A percentile compares a stretch with the other conserved stretches of the same genome.
Conservation (phyloP, 2,888 invertebrate genomes). For the Oscheius sp. region DNA sequence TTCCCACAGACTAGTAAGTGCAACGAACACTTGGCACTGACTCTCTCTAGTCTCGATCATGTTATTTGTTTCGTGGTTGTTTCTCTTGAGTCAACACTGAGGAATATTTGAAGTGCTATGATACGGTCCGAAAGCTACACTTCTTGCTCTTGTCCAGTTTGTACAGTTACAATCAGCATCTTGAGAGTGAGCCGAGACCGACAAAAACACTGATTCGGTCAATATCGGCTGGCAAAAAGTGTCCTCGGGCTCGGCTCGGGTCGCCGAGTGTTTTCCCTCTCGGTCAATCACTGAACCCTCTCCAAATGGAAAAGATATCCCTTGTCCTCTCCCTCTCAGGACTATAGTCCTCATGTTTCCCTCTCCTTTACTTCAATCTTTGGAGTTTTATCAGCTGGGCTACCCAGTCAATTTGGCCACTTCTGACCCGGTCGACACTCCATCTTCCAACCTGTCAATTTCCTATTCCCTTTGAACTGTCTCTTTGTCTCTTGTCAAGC, state of each 20-base stretch:
- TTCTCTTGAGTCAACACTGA: conserved; percentile 18
- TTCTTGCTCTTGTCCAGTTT: background rate
- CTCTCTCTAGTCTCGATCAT: too few species aligned
- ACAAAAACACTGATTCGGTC: conserved; percentile 18
- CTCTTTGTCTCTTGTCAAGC: background rate
- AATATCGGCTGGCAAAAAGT: conserved; percentile 14
- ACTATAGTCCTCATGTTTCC: background rate
- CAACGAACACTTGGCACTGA: too few species aligned
- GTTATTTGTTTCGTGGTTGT: conserved; percentile 34
- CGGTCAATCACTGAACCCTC: conserved; percentile 27
- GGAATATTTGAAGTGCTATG: conserved; percentile 19
- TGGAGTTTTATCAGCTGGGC: too few species aligned
- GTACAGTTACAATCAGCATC: background rate
- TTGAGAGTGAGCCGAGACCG: background rate
- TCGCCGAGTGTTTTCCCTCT: conserved; percentile 11
- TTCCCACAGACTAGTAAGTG: too few species aligned
- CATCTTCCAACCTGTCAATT: background rate
- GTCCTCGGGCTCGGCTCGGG: too few species aligned
- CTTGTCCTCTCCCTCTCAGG: background rate
- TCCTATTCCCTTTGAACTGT: background rate
- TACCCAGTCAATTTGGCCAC: too few species aligned
- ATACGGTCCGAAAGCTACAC: conserved; percentile 26
- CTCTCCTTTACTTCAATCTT: too few species aligned
- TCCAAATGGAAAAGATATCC: conserved; percentile 28
- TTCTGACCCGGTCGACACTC: background rate